Percentiles rank a stretch among this genome's conserved stretches.
Conservation (phyloP, 2,113 vertebrate species). For the Fulica atra region DNA sequence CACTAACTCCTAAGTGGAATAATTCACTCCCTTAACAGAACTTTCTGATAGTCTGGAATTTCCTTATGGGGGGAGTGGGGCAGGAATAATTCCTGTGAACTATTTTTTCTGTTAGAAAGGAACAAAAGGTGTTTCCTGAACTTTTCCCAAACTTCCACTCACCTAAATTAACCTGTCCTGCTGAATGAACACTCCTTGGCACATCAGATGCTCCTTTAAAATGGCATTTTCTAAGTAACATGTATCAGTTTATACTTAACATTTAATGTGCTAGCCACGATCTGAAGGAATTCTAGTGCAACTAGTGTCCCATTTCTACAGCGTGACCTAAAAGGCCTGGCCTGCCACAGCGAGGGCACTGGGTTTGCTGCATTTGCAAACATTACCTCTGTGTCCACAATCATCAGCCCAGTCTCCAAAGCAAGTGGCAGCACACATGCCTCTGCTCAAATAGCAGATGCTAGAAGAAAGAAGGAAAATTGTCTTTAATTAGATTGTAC, state of each 20-base stretch:
- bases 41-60: constrained; percentile 43
- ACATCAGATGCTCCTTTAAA: not conserved
- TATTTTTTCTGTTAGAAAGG: not conserved
- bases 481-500: not conserved
- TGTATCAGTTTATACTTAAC: not conserved
- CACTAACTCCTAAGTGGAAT: constrained; percentile 35
- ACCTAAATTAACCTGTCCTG: not conserved
- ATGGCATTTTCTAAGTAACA: not conserved
- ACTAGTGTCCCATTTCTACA: not conserved
- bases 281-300: not conserved
- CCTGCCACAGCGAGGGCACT: not conserved
- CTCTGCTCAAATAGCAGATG: not conserved
- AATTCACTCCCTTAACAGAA: constrained; percentile 45
- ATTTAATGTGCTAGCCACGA: not conserved
- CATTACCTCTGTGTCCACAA: not conserved
- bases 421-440: not conserved
- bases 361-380: not conserved
- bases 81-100: not conserved
- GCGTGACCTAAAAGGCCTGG: not conserved
- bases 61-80: not conserved
- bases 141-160: not conserved
- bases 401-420: not conserved
- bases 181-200: not conserved
- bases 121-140: not conserved
- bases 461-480: not conserved